Base-by-base conservation (phyloP, 2,888 invertebrate species). In the Himalopsyche japonica region DNA sequence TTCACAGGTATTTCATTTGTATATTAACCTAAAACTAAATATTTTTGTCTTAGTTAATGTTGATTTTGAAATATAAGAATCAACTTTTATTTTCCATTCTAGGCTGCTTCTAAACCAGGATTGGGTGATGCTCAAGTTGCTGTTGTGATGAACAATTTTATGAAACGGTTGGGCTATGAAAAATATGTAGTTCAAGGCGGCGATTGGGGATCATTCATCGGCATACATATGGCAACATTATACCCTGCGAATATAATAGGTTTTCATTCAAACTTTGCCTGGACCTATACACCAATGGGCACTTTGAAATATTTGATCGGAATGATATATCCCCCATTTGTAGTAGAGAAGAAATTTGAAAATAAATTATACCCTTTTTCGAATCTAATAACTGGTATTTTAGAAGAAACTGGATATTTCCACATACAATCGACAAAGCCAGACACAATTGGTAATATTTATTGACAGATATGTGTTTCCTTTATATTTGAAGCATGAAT, bases 351-450 rank as follows among this genome's bases (percentile, higher is more conserved):
- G 5, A 91, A 93, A 30, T 88, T 92, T 82, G 89, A 89, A 15
- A 90, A 92, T 15, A 91, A 89, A 88, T 90, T 93, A 89, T 94
- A 93, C 87, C 94, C 94, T 0, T 80, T 94, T 8, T 88, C 87
- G 2, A 89, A 90, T 1, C 90, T 88, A 86, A 89, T 88, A 83
- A 15, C 32, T n/a, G 3, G 57, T 30, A 20, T 86, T 6, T 82
- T 93, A 79, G 90, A 91, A 79, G 94, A 95, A 89, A 89, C 88
- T 47, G 95, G 95, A 0, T 95, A 95, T 87, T 87, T 95, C 87
- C 96, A 97, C 89, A 87, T 97, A 27, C 97, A 97, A 89, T 93
- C 94, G 0, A 96, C 96, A 0, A 97, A 96, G 89, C 97, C 97
- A 15, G 97, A 97, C 89, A 96, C 97, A 0, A 91, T 96, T 82